A percentile compares a stretch with the other conserved stretches of the same genome.
Evolutionary conservation across 1,140 invertebrate genomes (phyloP).

Genomic region (Stenopsyche tienmushanensis): DNA sequence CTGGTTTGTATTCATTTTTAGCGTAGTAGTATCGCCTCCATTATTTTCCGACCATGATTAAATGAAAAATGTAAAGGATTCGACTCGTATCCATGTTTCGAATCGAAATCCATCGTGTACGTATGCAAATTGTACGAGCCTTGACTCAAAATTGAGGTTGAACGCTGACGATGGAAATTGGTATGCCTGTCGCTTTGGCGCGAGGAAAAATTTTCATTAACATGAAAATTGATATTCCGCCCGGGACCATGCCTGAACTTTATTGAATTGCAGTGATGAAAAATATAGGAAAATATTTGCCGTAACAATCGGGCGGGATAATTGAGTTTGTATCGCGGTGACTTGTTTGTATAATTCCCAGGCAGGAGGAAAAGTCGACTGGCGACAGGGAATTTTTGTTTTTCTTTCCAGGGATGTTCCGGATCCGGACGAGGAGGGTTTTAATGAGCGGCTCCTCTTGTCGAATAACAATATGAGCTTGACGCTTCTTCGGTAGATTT

Average conservation of each 20-base stretch:
- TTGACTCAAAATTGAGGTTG: background rate
- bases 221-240: slow-evolving; percentile 24
- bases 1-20: too few species aligned
- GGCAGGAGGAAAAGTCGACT: too few species aligned
- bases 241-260: slow-evolving; percentile 1
- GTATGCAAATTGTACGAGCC: slow-evolving; percentile 17
- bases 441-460: background rate
- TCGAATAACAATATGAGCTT: slow-evolving; percentile 2
- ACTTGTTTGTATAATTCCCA: slow-evolving; percentile 22
- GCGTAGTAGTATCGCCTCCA: too few species aligned
- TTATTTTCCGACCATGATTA: too few species aligned
- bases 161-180: slow-evolving; percentile 20
- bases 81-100: too few species aligned
- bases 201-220: slow-evolving; percentile 11
- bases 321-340: slow-evolving; percentile 17
- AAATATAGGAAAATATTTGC: slow-evolving; percentile 28
- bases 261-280: slow-evolving; percentile 26
- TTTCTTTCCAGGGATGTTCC: background rate
- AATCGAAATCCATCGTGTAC: background rate
- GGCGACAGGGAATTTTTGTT: slow-evolving; percentile 3
- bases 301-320: slow-evolving; percentile 21
- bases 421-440: background rate
- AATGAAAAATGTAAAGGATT: too few species aligned
- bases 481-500: too few species aligned
- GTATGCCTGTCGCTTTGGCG: slow-evolving; percentile 6